Conservation (phyloP, 2,888 invertebrate genomes). For the Helobdella robusta region DNA sequence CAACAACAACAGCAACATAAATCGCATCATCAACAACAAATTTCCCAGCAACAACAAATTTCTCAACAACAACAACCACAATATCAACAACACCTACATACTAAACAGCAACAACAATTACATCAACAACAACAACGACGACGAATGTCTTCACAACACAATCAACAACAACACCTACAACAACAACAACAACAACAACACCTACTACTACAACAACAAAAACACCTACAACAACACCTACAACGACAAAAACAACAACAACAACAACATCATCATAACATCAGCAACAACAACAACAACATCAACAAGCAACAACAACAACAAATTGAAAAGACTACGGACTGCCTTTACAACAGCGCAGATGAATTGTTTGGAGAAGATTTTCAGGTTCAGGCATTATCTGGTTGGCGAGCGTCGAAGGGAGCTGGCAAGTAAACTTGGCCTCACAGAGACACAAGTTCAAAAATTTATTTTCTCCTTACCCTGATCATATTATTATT, state of each 20-base stretch:
- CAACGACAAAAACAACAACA: too few species aligned
- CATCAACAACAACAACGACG: background rate
- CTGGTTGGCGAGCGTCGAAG: conserved; percentile 6
- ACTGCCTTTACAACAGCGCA: conserved; percentile 11
- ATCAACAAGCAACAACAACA: too few species aligned
- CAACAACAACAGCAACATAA: background rate
- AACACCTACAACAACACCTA: too few species aligned
- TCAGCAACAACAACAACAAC: too few species aligned
- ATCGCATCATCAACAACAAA: background rate
- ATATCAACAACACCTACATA: background rate
- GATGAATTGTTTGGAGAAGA: conserved; percentile 13
- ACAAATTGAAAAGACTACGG: conserved; percentile 9
- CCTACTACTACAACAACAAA: background rate
- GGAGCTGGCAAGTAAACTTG: conserved; percentile 3
- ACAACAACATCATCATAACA: too few species aligned
- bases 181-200: background rate
- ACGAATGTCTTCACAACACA: background rate
- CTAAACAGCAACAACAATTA: background rate
- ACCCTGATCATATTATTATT: too few species aligned
- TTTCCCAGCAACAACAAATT: background rate
- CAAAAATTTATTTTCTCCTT: too few species aligned
- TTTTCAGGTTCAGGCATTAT: conserved; percentile 9
- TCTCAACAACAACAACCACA: background rate
- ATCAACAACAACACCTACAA: background rate
- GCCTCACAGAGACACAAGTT: conserved; percentile 13